Percentiles rank a stretch among this genome's conserved stretches.
Evolutionary conservation across 2,888 invertebrate species (phyloP).

Genomic region (Elegia similella): DNA sequence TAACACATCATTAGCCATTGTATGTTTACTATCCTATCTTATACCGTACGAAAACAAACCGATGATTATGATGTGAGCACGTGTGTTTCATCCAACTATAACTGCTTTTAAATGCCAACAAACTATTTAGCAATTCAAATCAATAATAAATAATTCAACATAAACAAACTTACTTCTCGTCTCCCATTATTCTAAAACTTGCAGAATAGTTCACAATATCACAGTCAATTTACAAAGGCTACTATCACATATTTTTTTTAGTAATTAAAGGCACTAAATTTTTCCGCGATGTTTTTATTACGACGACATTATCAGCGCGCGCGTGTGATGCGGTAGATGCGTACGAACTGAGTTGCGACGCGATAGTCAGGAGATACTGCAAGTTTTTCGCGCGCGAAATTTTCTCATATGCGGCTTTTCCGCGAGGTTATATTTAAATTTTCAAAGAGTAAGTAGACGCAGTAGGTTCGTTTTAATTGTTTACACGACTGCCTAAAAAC

Average conservation of each 20-base stretch:
- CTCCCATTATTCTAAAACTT: slow-evolving; percentile 49
- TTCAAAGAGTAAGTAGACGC: not conserved
- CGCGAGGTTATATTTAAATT: not conserved
- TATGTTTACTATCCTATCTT: not conserved
- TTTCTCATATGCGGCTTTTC: slow-evolving; percentile 1
- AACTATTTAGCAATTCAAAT: not conserved
- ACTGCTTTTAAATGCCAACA: not conserved
- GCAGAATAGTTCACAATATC: slow-evolving; percentile 49
- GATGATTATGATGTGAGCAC: not conserved
- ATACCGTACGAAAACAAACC: not conserved
- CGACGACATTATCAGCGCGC: not conserved
- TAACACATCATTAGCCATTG: not conserved
- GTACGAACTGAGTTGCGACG: not conserved
- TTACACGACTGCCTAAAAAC: not conserved
- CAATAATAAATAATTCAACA: slow-evolving; percentile 5
- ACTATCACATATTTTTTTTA: slow-evolving; percentile 37
- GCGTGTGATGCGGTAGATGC: not conserved
- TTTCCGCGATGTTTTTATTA: not conserved
- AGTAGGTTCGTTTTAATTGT: not conserved
- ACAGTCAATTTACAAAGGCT: slow-evolving; percentile 40
- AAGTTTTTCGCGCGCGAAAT: slow-evolving; percentile 10
- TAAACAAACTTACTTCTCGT: slow-evolving; percentile 58
- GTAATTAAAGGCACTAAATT: slow-evolving; percentile 25
- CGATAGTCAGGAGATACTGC: not conserved
- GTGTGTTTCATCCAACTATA: not conserved